These are phyloP conservation scores for Scartelaos histophorus DNA, from an alignment of 2,113 vertebrate species.

Conservation along the genomic window DNA sequence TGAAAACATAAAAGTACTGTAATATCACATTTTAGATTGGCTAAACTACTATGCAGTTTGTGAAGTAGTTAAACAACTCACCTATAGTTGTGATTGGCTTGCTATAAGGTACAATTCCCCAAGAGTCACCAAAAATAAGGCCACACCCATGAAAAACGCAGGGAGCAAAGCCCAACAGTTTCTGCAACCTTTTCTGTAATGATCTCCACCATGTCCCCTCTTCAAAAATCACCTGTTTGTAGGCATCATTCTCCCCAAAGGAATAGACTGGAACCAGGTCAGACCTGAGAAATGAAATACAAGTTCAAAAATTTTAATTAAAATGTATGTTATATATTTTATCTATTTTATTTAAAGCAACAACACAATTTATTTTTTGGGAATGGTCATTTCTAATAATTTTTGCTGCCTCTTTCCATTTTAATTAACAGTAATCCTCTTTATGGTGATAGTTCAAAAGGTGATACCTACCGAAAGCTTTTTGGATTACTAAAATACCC, in stretches of 20 bases:
- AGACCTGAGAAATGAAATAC: slow-evolving; percentile 72
- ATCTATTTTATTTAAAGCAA: no score
- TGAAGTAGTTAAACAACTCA: slow-evolving; percentile 55
- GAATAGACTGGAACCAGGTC: slow-evolving; percentile 94
- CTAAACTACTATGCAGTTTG: not conserved
- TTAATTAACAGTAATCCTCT: slow-evolving; percentile 44
- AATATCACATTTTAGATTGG: not conserved
- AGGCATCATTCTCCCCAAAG: slow-evolving; percentile 94
- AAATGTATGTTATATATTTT: no score
- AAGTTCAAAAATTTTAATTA: not conserved
- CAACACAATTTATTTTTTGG: slow-evolving; percentile 3
- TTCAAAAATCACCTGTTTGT: slow-evolving; percentile 91
- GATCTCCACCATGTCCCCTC: slow-evolving; percentile 85
- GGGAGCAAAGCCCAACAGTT: slow-evolving; percentile 91
- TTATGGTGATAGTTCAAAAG: slow-evolving; percentile 25
- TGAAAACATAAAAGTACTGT: slow-evolving; percentile 7
- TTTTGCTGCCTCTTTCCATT: slow-evolving; percentile 24
- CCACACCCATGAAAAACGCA: slow-evolving; percentile 93
- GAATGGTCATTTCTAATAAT: slow-evolving; percentile 14
- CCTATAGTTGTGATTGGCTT: slow-evolving; percentile 94
- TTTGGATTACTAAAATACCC: slow-evolving; percentile 4
- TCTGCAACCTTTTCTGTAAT: slow-evolving; percentile 90
- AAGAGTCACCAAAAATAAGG: slow-evolving; percentile 86
- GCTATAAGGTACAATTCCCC: slow-evolving; percentile 89
- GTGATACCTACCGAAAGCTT: not conserved